Evolutionary conservation across 2,888 invertebrate genomes (phyloP), one percentile per base, ranked within the genome.

Genomic region (Ectobius pallidus): DNA sequence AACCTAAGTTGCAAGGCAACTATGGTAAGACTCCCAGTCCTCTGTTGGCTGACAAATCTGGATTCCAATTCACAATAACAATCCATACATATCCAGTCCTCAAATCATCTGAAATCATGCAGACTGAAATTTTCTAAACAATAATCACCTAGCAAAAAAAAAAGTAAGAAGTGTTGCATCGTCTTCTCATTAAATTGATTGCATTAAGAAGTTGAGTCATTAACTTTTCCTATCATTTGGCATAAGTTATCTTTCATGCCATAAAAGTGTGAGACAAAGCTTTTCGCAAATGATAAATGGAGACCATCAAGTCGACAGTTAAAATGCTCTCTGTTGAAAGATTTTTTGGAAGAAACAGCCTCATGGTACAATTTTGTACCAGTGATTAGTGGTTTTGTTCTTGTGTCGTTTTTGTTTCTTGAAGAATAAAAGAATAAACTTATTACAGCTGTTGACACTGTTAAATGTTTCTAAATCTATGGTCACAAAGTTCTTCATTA

Each of bases 401-500:
- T 63, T 65, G 46, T 72, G 46, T 25, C 49, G 52, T 22, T 71
- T 27, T 67, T 71, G 46, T 67, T 34, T 61, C 25, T 32, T 69
- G 32, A 46, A n/a, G 42, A 30, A 30, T 44, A 20, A 44, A 61
- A 68, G 42, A 44, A 69, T 49, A 63, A 63, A 69, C 25, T 25
- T 27, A 30, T 20, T 46, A 49, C 69, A 69, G 49, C 62, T 73
- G 72, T 73, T 69, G 68, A 61, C 32, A 62, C 69, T 39, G 27
- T 68, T 49, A 62, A 73, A 58, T 69, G 69, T 73, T 32, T 73
- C 34, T 62, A 34, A 69, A 61, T 70, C 18, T 70, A 72, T 72
- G 69, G 72, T 72, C 69, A 72, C 69, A 72, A 69, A 61, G 25
- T 30, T 71, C 30, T 71, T 9, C n/a, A 39, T 18, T 22, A 34